Evolutionary conservation across 2,113 vertebrate species (phyloP).

Genomic region (Periophthalmodon schlosseri): DNA sequence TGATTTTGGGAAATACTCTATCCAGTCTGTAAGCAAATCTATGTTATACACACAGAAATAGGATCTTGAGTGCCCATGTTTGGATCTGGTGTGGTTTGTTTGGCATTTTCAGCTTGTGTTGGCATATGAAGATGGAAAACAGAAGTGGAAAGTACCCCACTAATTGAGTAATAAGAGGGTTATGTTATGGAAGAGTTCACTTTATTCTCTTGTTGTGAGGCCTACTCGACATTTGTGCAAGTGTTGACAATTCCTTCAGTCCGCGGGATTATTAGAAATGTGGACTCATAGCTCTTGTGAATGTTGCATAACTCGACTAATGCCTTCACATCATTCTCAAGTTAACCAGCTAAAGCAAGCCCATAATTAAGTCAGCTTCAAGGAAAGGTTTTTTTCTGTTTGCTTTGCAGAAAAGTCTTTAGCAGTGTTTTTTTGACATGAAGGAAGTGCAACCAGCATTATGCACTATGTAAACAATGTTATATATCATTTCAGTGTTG

Average conservation of each 20-base stretch:
- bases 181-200: conserved; percentile 26
- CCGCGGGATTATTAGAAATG: conserved; percentile 5
- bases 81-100: conserved; percentile 41
- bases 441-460: conserved; percentile 7
- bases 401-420: conserved; percentile 36
- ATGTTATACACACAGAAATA: conserved; percentile 44
- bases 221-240: conserved; percentile 11
- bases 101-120: conserved; percentile 39
- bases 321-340: conserved; percentile 33
- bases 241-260: conserved; percentile 22
- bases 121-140: conserved; percentile 42
- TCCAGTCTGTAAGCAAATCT: conserved; percentile 22
- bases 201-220: conserved; percentile 33
- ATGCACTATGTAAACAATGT: conserved; percentile 1
- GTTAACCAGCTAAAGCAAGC: conserved; percentile 47
- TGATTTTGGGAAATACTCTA: conserved; percentile 16
- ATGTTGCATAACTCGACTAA: conserved; percentile 41
- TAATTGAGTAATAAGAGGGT: conserved; percentile 41
- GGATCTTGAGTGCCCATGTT: conserved; percentile 36
- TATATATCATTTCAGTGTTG: not conserved
- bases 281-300: conserved; percentile 21
- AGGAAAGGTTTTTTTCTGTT: conserved; percentile 41
- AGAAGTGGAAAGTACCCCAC: conserved; percentile 24
- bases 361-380: conserved; percentile 35
- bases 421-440: conserved; percentile 12